Base-by-base conservation (phyloP, 2,888 invertebrate species). In the Metellina segmentata region DNA sequence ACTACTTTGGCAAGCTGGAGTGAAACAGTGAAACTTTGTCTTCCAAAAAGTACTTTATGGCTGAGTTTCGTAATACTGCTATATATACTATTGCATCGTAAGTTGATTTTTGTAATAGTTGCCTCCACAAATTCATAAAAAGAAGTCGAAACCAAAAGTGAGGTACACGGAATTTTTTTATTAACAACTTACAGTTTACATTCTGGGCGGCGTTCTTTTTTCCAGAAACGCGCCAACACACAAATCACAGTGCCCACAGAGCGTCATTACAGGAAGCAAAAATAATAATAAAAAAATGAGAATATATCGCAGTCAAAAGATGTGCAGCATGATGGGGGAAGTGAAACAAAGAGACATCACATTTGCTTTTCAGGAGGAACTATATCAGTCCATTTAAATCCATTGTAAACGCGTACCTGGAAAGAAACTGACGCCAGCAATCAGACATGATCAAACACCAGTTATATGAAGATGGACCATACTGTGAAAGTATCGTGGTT, bases 151-250 rank as follows among this genome's bases (percentile, higher is more conserved):
- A 19, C 13, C 69, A 78, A 52, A 6, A 13, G 34, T 87, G 87
- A 83, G 83, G 69, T 91, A 91, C 91, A 91, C 87, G 86, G 81
- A 87, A 82, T 83, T 91, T 85, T 88, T 91, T 87, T 87, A 87
- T 91, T 69, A 91, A 91, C 91, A 91, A 91, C 82, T 86, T 82
- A 87, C 91, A 87, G 91, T 91, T 91, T 91, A 91, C 91, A 91
- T 82, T 87, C 83, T 87, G 82, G 83, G 87, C 87, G 70, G 69
- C 91, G 91, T 83, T 34, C 82, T 52, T 51, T 74, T n/a, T 70
- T 81, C 48, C 20, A 34, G 69, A 70, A 78, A 78, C 72, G 78
- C 61, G 88, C 88, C 88, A 72, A 91, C 87, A 85, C 74, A 81
- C 82, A 74, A 85, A 86, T 87, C 87, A 88, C 91, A 87, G 87